These are phyloP conservation scores for Beaufortia kweichowensis DNA, from an alignment of 2,113 vertebrate species.

Conservation along the genomic window DNA sequence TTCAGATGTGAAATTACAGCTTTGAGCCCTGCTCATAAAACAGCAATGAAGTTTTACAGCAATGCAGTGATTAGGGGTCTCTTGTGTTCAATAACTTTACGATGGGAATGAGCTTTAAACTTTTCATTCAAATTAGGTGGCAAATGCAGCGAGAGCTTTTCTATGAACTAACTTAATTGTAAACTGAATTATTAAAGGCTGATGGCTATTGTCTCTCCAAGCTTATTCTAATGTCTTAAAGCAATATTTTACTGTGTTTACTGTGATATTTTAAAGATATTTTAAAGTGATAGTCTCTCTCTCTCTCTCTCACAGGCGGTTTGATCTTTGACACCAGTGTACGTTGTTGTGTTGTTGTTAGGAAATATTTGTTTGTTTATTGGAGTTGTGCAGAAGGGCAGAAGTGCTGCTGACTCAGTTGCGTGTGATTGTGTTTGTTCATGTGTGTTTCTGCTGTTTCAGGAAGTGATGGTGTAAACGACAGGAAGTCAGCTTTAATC, in stretches of 20 bases:
- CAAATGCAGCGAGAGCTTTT: too few relatives aligned
- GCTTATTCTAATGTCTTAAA: too few relatives aligned
- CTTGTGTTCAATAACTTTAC: background rate
- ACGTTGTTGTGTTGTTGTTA: background rate
- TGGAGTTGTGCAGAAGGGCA: too few relatives aligned
- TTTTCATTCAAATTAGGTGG: too few relatives aligned
- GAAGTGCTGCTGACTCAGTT: background rate
- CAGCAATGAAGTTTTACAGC: background rate
- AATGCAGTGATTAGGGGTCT: background rate
- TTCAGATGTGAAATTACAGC: background rate
- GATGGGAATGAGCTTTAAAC: too few relatives aligned
- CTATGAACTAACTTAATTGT: too few relatives aligned
- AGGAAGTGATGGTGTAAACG: background rate
- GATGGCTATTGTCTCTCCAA: too few relatives aligned
- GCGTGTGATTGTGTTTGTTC: background rate
- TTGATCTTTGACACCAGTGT: background rate
- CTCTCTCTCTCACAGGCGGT: too few relatives aligned
- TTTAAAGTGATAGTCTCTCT: too few relatives aligned
- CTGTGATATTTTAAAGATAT: too few relatives aligned
- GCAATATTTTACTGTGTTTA: too few relatives aligned
- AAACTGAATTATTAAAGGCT: too few relatives aligned
- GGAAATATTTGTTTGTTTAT: background rate
- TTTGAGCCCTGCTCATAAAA: background rate
- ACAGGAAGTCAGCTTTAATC: slow-evolving; percentile 2
- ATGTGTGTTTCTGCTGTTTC: background rate